These are phyloP conservation scores for Spheniscus humboldti DNA, from an alignment of 2,797 vertebrate genomes.

Conservation along the genomic window DNA sequence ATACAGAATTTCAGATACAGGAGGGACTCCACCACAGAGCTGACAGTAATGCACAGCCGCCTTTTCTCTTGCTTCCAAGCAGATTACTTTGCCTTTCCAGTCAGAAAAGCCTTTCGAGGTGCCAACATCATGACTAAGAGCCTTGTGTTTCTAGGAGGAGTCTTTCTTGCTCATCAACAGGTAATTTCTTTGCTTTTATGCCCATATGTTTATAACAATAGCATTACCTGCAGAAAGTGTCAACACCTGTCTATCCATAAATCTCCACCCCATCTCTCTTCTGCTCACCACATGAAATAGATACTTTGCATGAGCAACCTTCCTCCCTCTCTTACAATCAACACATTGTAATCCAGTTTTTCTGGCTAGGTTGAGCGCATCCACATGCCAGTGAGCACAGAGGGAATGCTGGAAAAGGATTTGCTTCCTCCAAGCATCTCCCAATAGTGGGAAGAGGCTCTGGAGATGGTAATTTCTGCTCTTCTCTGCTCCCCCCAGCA, in stretches of 20 bases:
- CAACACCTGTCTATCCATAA: background rate
- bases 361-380: background rate
- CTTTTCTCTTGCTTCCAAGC: background rate
- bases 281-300: constrained; percentile 2
- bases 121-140: background rate
- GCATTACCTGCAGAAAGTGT: background rate
- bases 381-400: background rate
- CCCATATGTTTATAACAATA: background rate
- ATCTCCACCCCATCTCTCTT: background rate
- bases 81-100: background rate
- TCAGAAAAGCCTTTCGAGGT: background rate
- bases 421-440: background rate
- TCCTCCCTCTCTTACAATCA: background rate
- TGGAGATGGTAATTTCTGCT: background rate
- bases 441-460: background rate
- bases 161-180: background rate
- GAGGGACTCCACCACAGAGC: background rate
- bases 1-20: background rate
- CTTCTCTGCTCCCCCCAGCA: background rate
- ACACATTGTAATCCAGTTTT: constrained; percentile 14
- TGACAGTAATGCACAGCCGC: background rate
- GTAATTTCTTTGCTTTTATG: background rate
- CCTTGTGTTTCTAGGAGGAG: background rate
- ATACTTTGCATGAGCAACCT: background rate
- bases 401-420: background rate